Percentiles rank a stretch among this genome's conserved stretches.
Conservation (phyloP, 2,797 vertebrate genomes). For the Pampus argenteus region DNA sequence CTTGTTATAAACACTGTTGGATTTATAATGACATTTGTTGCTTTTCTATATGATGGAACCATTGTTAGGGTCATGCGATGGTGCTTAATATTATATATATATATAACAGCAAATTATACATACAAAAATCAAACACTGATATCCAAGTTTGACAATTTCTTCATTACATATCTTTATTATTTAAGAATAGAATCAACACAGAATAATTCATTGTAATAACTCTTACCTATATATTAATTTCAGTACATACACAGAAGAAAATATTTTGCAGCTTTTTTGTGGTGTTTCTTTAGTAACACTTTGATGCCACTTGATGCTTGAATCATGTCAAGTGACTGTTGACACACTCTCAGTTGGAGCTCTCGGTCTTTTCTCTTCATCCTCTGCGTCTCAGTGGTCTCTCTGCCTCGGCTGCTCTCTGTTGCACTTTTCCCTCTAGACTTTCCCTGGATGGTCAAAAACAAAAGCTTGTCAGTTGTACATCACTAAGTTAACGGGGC, state of each 20-base stretch:
- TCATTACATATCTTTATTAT: slow-evolving; percentile 86
- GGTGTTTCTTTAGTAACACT: slow-evolving; percentile 62
- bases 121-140: slow-evolving; percentile 23
- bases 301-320: slow-evolving; percentile 45
- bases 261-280: slow-evolving; percentile 72
- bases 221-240: slow-evolving; percentile 83
- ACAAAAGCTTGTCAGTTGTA: slow-evolving; percentile 18
- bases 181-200: slow-evolving; percentile 85
- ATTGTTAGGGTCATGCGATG: slow-evolving; percentile 3
- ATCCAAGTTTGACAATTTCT: slow-evolving; percentile 44
- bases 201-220: slow-evolving; percentile 79
- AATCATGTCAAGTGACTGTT: slow-evolving; percentile 59
- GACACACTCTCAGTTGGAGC: slow-evolving; percentile 56
- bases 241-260: slow-evolving; percentile 83
- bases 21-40: neutral
- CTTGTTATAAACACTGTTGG: slow-evolving; percentile 2
- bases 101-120: neutral
- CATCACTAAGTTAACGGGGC: neutral
- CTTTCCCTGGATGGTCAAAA: slow-evolving; percentile 71
- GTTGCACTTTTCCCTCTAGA: slow-evolving; percentile 56
- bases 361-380: slow-evolving; percentile 45
- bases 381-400: slow-evolving; percentile 26
- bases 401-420: slow-evolving; percentile 37
- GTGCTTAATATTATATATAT: slow-evolving; percentile 17
- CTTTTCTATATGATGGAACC: neutral